These are phyloP conservation scores for Trinectes maculatus DNA, from an alignment of 2,113 vertebrate genomes.

Conservation along the genomic window DNA sequence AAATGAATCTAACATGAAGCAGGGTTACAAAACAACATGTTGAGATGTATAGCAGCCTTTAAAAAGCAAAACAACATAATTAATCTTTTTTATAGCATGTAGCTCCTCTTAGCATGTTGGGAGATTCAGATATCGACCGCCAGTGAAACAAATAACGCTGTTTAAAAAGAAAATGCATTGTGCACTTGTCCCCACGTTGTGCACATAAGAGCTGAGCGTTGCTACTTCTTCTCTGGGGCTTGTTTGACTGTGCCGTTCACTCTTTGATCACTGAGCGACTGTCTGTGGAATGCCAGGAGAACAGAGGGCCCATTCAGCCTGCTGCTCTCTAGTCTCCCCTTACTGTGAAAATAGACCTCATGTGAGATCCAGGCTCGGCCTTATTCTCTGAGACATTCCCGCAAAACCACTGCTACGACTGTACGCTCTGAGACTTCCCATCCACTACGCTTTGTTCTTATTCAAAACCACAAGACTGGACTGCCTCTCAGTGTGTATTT, in stretches of 20 bases:
- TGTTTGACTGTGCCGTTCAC: slow-evolving; percentile 43
- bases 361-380: slow-evolving; percentile 80
- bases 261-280: slow-evolving; percentile 61
- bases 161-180: background rate
- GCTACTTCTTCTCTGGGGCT: slow-evolving; percentile 16
- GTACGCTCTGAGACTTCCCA: slow-evolving; percentile 2
- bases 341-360: slow-evolving; percentile 84
- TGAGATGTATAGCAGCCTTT: background rate
- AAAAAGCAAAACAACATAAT: background rate
- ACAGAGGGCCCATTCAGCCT: slow-evolving; percentile 88
- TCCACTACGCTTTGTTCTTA: slow-evolving; percentile 5
- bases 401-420: slow-evolving; percentile 48
- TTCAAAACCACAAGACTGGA: too few species aligned
- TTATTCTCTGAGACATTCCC: slow-evolving; percentile 71
- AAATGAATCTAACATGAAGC: background rate
- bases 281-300: slow-evolving; percentile 77
- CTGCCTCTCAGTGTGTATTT: too few species aligned
- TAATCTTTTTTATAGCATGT: background rate
- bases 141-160: background rate
- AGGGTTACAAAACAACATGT: background rate
- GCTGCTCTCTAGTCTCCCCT: slow-evolving; percentile 65
- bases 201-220: slow-evolving; percentile 14
- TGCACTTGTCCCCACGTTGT: background rate
- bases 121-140: too few species aligned
- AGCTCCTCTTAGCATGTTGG: too few species aligned